Evolutionary conservation across 2,113 vertebrate species (phyloP).

Genomic region (Oxygymnocypris stewartii): DNA sequence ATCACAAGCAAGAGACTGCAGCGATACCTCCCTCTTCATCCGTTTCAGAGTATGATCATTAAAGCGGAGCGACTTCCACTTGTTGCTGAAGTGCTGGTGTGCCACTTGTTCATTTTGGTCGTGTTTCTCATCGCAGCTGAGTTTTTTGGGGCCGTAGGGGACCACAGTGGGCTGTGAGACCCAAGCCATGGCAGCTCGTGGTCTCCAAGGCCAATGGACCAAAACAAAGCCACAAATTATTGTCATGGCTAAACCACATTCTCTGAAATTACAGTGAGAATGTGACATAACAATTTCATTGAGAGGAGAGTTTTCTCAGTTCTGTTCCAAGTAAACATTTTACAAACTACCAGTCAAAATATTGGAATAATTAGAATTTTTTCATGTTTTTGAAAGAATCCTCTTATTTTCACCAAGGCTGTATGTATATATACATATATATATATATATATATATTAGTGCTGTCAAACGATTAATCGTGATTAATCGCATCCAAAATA

Average conservation of each 20-base stretch:
- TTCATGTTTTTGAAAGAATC: not conserved
- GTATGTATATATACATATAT: too few relatives aligned
- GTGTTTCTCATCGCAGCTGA: constrained; percentile 53
- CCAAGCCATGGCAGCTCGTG: constrained; percentile 14
- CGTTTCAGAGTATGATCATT: constrained; percentile 11
- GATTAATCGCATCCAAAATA: too few relatives aligned
- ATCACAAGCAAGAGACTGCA: not conserved
- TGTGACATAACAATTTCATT: constrained; percentile 32
- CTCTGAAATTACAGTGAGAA: constrained; percentile 47
- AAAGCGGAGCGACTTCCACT: constrained; percentile 35
- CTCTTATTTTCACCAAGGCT: too few relatives aligned
- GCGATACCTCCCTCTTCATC: not conserved
- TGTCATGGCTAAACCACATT: constrained; percentile 61
- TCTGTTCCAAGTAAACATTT: not conserved
- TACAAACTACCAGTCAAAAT: not conserved
- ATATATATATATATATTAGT: too few relatives aligned
- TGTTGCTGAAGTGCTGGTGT: constrained; percentile 62
- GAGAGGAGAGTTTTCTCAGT: not conserved
- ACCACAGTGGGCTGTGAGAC: constrained; percentile 56
- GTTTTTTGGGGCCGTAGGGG: constrained; percentile 52
- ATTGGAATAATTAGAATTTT: not conserved
- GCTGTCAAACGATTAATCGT: too few relatives aligned
- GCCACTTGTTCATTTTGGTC: constrained; percentile 74
- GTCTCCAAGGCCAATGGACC: constrained; percentile 40
- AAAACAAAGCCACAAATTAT: constrained; percentile 70